Percentiles rank a stretch among this genome's conserved stretches.
phyloP scores from a whole-genome alignment of 2,888 invertebrate genomes.

The Meteorus colon region DNA sequence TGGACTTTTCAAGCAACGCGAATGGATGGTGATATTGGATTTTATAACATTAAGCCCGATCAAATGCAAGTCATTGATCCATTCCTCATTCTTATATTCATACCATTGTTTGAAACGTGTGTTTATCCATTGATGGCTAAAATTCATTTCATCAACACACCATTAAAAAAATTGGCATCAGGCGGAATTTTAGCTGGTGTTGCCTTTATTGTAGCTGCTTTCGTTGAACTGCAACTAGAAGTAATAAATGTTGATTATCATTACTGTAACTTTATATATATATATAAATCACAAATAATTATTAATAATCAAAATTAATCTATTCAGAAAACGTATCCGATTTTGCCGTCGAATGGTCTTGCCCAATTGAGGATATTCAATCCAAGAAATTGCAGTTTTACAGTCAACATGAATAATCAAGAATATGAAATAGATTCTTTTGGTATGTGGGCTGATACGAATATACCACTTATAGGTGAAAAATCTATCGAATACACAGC shows the following conservation, averaged over 20 bases:
- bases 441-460: conserved; percentile 57
- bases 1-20: conserved; percentile 95
- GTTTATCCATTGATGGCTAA: conserved; percentile 87
- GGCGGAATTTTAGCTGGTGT: conserved; percentile 90
- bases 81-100: conserved; percentile 86
- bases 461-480: conserved; percentile 39
- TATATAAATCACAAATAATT: not conserved
- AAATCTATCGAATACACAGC: conserved; percentile 43
- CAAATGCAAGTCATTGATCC: conserved; percentile 97
- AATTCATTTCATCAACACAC: conserved; percentile 81
- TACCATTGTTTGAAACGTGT: conserved; percentile 86
- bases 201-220: conserved; percentile 90
- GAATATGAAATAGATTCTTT: conserved; percentile 50
- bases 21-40: conserved; percentile 88
- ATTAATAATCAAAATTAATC: conserved; percentile 36
- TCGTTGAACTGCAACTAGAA: conserved; percentile 86
- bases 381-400: conserved; percentile 59
- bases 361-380: conserved; percentile 84
- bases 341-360: conserved; percentile 76
- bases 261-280: not conserved
- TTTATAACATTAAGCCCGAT: conserved; percentile 88
- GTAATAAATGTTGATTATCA: conserved; percentile 69
- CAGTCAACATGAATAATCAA: conserved; percentile 49
- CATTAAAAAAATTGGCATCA: conserved; percentile 89
- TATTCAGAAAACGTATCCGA: conserved; percentile 77